Evolutionary conservation across 2,113 vertebrate species (phyloP), one percentile per base, ranked within the genome.

Genomic region (Ceyx cyanopectus): DNA sequence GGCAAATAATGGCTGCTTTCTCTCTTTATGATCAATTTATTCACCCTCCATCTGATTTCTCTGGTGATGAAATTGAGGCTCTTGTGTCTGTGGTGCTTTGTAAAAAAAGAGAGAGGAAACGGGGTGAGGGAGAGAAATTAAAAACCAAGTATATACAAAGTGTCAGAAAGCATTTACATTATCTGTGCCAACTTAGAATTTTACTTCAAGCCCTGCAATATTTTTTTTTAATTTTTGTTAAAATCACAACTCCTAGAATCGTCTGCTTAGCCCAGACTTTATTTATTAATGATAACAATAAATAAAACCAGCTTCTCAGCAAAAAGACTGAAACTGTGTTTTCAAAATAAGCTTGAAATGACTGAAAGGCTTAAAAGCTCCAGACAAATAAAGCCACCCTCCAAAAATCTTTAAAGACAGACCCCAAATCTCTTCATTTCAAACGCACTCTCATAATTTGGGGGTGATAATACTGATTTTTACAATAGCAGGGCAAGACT

Each of bases 31-130:
- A 95, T 92, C 95, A 95, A 87, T 94, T 94, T 94, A 73, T 84
- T 93, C 92, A 89, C 61, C 57, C 84, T 94, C 81, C 81, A 81
- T 89, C 82, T 93, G 87, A 95, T 94, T 96, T 92, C 92, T 87
- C 69, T 92, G 94, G 87, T 83, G 90, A 67, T 67, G 79, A 67
- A 91, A 77, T 87, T 67, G 26, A 51, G 65, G 53, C 72, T 91
- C 92, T 96, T 77, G 72, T 92, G 76, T 85, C 79, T 93, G 29
- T 67, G 81, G 53, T 53, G 70, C 56, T 93, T 67, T 20, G 30
- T 12, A 22, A 63, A 45, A 58, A 68, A 45, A 57, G 53, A 66
- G 41, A 41, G 30, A 67, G 32, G 83, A 77, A 78, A 68, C 5
- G 26, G 24, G 12, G 40, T 12, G 30, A 72, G 45, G 21, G 29